phyloP scores from a whole-genome alignment of 2,888 invertebrate genomes.

The Drosophila austrosaltans region DNA sequence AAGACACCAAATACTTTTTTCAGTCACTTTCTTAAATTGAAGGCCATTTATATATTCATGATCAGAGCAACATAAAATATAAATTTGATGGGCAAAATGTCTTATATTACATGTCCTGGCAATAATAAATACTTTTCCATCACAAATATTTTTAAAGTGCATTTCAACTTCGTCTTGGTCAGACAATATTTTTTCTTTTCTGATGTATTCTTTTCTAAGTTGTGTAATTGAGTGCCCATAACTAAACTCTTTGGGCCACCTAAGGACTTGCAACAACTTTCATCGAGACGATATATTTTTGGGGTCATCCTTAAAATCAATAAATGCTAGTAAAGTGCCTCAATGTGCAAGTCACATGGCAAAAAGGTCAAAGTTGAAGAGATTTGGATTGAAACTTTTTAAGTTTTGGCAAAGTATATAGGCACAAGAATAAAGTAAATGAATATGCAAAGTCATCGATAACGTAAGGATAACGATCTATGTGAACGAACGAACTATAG shows the following conservation, averaged over 20 bases:
- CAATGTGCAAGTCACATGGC: constrained; percentile 36
- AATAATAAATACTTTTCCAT: background rate
- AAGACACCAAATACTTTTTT: constrained; percentile 39
- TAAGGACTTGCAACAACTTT: constrained; percentile 33
- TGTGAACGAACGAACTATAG: background rate
- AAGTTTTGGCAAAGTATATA: constrained; percentile 1
- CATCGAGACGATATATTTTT: constrained; percentile 35
- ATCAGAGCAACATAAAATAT: too few species aligned
- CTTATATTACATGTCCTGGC: too few species aligned
- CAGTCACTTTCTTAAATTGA: background rate
- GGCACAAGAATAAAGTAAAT: background rate
- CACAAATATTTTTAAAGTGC: background rate
- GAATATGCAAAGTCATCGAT: background rate
- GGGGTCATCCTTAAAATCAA: constrained; percentile 48
- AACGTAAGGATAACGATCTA: background rate
- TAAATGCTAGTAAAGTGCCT: constrained; percentile 42
- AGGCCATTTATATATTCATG: background rate
- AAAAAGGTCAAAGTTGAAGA: background rate
- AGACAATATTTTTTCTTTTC: background rate
- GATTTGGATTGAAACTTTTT: constrained; percentile 20
- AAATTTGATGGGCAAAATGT: too few species aligned
- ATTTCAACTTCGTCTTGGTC: background rate
- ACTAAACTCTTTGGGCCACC: background rate
- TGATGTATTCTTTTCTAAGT: background rate
- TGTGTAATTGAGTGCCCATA: background rate